These are phyloP conservation scores for Aradus depressus DNA, from an alignment of 2,888 invertebrate species.

Conservation along the genomic window DNA sequence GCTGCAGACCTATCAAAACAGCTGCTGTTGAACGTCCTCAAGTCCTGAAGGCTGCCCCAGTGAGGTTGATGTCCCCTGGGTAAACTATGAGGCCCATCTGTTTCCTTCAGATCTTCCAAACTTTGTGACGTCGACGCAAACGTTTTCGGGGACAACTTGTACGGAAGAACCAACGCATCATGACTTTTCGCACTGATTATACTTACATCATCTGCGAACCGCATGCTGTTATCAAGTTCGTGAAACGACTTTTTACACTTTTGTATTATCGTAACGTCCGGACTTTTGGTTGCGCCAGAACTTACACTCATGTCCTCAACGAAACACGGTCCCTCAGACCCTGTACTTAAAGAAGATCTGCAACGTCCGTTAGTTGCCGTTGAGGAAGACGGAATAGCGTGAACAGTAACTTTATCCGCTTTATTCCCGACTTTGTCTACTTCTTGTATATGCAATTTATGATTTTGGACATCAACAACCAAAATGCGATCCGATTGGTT, in stretches of 20 bases:
- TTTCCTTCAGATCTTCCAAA: constrained; percentile 38
- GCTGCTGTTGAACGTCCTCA: constrained; percentile 37
- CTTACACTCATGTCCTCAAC: constrained; percentile 33
- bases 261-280: constrained; percentile 37
- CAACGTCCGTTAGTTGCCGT: constrained; percentile 30
- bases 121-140: constrained; percentile 41
- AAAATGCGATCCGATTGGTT: constrained; percentile 71
- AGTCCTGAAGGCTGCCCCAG: constrained; percentile 57
- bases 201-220: constrained; percentile 43
- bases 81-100: constrained; percentile 28
- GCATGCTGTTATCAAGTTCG: constrained; percentile 38
- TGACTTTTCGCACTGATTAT: constrained; percentile 48
- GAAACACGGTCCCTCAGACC: constrained; percentile 30
- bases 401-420: constrained; percentile 45
- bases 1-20: constrained; percentile 29
- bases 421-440: constrained; percentile 27
- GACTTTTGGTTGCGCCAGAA: constrained; percentile 31
- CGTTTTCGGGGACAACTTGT: constrained; percentile 55
- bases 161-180: constrained; percentile 38
- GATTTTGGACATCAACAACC: constrained; percentile 54
- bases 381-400: constrained; percentile 52
- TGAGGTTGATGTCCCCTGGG: constrained; percentile 32
- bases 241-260: constrained; percentile 21
- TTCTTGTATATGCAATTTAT: constrained; percentile 34
- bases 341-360: constrained; percentile 32